Conservation (phyloP, 2,888 invertebrate genomes). For the Coremacera marginata region DNA sequence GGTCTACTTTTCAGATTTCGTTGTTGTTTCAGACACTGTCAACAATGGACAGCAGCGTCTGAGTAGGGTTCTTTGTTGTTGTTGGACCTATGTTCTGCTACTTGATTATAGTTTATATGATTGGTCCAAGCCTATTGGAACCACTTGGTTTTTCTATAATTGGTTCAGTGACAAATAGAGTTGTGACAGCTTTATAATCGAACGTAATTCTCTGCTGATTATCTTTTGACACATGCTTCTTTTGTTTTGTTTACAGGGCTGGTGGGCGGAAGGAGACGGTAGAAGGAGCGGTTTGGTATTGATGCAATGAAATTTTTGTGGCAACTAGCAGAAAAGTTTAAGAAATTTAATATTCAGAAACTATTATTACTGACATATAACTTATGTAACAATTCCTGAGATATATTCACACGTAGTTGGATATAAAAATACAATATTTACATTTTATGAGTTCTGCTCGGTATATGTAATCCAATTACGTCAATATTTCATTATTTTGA, state of each 20-base stretch:
- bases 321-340: too few relatives aligned
- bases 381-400: too few relatives aligned
- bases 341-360: too few relatives aligned
- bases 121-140: neutral
- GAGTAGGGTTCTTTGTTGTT: neutral
- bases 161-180: neutral
- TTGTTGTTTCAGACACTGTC: neutral
- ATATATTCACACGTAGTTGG: too few relatives aligned
- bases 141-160: neutral
- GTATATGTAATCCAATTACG: too few relatives aligned
- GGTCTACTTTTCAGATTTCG: neutral
- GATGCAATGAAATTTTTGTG: too few relatives aligned
- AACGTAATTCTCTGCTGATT: conserved; percentile 1
- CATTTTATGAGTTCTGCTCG: too few relatives aligned
- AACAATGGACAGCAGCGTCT: neutral
- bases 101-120: neutral
- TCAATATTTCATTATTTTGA: too few relatives aligned
- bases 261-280: too few relatives aligned
- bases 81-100: neutral
- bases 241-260: neutral
- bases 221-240: neutral
- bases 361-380: too few relatives aligned
- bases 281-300: too few relatives aligned
- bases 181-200: conserved; percentile 5
- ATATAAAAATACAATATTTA: too few relatives aligned